Evolutionary conservation across 2,888 invertebrate species (phyloP).

Genomic region (Bimastos eiseni): DNA sequence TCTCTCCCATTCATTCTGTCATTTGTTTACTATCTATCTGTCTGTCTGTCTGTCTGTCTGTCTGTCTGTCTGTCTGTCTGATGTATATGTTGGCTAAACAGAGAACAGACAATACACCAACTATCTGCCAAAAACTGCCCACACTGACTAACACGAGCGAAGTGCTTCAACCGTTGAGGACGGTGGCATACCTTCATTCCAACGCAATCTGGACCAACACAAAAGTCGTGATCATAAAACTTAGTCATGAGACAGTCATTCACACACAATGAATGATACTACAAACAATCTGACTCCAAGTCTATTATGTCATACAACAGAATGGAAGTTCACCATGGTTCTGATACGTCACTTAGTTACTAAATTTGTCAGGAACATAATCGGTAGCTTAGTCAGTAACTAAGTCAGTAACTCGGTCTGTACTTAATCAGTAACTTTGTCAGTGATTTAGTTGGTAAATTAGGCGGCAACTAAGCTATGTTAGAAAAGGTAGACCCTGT

Average conservation of each 20-base stretch:
- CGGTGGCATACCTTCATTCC: background rate
- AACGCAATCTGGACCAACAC: background rate
- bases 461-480: no score
- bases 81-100: background rate
- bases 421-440: no score
- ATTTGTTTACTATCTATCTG: no score
- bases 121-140: background rate
- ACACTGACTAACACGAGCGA: background rate
- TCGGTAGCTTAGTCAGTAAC: no score
- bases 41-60: background rate
- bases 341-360: background rate
- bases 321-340: background rate
- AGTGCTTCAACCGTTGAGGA: background rate
- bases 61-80: background rate
- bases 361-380: no score
- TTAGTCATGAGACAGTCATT: background rate
- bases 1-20: no score
- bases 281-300: background rate
- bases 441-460: no score
- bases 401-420: no score
- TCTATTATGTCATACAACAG: background rate
- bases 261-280: background rate
- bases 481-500: no score
- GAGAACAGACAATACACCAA: background rate
- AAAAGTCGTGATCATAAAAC: background rate